A percentile compares a stretch with the other conserved stretches of the same genome.
Evolutionary conservation across 2,797 vertebrate species (phyloP).

Genomic region (Enteromius trimaculatus): DNA sequence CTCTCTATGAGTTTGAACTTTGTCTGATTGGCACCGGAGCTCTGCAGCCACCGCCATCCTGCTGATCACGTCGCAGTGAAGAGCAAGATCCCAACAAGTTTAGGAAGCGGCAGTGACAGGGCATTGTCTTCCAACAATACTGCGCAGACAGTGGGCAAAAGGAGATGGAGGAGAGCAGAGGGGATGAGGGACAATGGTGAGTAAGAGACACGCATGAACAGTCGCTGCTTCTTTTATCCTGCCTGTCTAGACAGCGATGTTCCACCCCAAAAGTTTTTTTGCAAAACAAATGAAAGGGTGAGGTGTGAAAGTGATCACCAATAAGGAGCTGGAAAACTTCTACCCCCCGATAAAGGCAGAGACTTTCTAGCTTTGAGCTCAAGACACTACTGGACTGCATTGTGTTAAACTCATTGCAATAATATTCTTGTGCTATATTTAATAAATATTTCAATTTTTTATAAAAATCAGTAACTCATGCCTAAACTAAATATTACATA

Average conservation of each 20-base stretch:
- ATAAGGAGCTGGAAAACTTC: slow-evolving; percentile 24
- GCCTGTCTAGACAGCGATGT: slow-evolving; percentile 77
- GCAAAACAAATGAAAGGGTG: slow-evolving; percentile 52
- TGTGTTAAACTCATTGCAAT: background rate
- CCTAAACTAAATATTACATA: background rate
- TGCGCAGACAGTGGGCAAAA: slow-evolving; percentile 69
- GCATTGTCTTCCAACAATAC: slow-evolving; percentile 79
- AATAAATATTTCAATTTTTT: too few relatives aligned
- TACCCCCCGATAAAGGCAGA: slow-evolving; percentile 13
- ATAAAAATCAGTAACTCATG: background rate
- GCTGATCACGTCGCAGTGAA: slow-evolving; percentile 71
- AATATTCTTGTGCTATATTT: background rate
- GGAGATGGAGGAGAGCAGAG: slow-evolving; percentile 62
- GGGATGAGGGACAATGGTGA: slow-evolving; percentile 71
- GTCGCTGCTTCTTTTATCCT: slow-evolving; percentile 71
- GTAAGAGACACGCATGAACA: slow-evolving; percentile 68
- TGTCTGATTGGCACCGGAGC: slow-evolving; percentile 71
- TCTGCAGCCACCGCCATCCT: slow-evolving; percentile 63
- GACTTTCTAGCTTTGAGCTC: background rate
- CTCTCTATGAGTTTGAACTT: slow-evolving; percentile 51
- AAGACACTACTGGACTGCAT: background rate
- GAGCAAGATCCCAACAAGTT: slow-evolving; percentile 82
- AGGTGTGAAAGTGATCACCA: slow-evolving; percentile 50
- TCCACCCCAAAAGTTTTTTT: slow-evolving; percentile 62
- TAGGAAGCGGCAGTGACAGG: slow-evolving; percentile 81